phyloP scores from a whole-genome alignment of 64 coral and sea anemone genomes.

The Platygyra sinensis region DNA sequence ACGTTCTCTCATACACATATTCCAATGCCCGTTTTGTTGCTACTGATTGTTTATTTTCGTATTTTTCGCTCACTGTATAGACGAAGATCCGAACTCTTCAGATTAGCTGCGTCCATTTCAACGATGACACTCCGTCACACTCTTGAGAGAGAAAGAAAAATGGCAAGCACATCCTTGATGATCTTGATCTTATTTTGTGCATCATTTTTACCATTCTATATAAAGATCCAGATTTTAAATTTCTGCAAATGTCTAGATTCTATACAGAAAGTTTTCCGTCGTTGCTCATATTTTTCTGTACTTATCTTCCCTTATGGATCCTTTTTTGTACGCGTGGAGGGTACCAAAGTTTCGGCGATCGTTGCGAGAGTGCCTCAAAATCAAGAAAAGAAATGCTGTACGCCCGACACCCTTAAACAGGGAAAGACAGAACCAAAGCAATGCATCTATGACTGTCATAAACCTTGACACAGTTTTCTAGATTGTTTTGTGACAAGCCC shows the following conservation, averaged over 20 bases:
- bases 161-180: no score
- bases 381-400: background rate
- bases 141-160: no score
- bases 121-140: no score
- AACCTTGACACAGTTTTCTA: no score
- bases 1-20: background rate
- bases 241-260: background rate
- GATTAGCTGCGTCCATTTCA: no score
- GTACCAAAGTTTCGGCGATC: no score
- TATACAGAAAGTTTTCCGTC: background rate
- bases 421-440: background rate
- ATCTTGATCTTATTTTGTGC: no score
- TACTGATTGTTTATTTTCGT: background rate
- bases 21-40: background rate
- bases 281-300: background rate
- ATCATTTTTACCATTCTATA: background rate
- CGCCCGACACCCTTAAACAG: background rate
- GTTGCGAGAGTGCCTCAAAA: background rate
- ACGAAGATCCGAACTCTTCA: no score
- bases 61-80: background rate
- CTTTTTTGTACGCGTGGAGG: no score
- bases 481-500: no score
- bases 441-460: no score
- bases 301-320: no score
- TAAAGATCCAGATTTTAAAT: background rate